Evolutionary conservation across 2,113 vertebrate species (phyloP).

Genomic region (Rhadina sibilatrix): DNA sequence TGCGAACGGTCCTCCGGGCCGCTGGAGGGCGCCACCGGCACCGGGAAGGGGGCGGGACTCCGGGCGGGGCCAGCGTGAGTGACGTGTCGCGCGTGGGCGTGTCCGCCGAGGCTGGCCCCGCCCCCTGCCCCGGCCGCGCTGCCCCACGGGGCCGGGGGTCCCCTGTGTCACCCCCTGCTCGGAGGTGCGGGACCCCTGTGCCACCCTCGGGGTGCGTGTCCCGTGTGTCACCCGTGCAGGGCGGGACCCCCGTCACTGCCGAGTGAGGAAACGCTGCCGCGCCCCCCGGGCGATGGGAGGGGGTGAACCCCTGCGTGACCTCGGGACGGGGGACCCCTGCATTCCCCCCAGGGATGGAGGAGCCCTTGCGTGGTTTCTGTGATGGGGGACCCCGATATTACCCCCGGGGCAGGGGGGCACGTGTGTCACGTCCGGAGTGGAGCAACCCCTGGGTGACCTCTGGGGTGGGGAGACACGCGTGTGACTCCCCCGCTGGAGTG

Average conservation of each 20-base stretch:
- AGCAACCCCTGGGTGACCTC: neutral
- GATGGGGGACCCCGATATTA: too few species aligned
- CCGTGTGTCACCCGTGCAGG: accelerated
- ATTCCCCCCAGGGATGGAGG: too few species aligned
- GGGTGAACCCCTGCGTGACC: neutral
- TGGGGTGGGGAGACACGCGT: neutral
- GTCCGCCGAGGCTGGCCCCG: accelerated
- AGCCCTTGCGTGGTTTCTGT: neutral
- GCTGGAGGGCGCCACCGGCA: neutral
- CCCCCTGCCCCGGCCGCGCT: neutral
- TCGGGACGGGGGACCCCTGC: neutral
- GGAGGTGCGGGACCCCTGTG: accelerated
- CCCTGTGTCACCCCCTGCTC: neutral
- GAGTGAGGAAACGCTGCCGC: neutral
- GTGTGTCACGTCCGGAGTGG: neutral
- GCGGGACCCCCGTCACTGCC: neutral
- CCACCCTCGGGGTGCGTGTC: neutral
- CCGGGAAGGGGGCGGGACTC: accelerated
- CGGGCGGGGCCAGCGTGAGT: accelerated
- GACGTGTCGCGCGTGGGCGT: accelerated
- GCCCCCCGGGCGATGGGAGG: neutral
- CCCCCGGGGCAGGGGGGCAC: neutral
- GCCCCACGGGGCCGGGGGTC: neutral
- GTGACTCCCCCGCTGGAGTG: too few species aligned
- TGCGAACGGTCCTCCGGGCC: neutral